Conservation (phyloP, 1,140 invertebrate species). For the Coenobita brevimanus region DNA sequence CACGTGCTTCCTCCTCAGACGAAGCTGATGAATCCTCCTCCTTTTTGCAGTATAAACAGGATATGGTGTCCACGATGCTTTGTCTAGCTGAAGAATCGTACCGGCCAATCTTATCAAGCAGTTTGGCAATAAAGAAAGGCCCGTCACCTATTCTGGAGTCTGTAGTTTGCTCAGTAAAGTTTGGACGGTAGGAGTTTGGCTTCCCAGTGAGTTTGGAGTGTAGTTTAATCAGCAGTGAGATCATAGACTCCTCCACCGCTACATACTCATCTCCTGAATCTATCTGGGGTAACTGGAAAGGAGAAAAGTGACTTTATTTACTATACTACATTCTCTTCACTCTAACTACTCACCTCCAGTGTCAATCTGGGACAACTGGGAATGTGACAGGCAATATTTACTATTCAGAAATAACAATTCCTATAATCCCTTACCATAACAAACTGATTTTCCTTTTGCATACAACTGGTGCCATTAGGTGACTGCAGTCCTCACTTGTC, state of each 20-base stretch:
- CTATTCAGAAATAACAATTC: too few species aligned
- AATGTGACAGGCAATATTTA: too few species aligned
- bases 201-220: conserved; percentile 91
- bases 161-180: conserved; percentile 70
- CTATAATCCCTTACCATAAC: too few species aligned
- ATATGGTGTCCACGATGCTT: conserved; percentile 80
- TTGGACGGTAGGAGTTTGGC: conserved; percentile 83
- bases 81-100: conserved; percentile 70
- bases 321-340: too few species aligned
- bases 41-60: conserved; percentile 76
- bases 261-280: conserved; percentile 48
- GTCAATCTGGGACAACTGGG: too few species aligned
- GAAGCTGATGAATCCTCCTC: conserved; percentile 77
- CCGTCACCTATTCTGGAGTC: conserved; percentile 86
- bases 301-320: too few species aligned
- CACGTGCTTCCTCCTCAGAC: conserved; percentile 82
- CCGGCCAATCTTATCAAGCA: conserved; percentile 75
- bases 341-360: too few species aligned
- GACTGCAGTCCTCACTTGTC: too few species aligned
- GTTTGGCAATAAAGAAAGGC: conserved; percentile 86
- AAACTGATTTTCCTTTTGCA: too few species aligned
- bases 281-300: conserved; percentile 39
- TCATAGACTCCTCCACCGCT: conserved; percentile 86
- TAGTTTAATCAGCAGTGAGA: conserved; percentile 92
- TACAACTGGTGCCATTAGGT: too few species aligned